Evolutionary conservation across 2,888 invertebrate genomes (phyloP).

Genomic region (Congeria kusceri): DNA sequence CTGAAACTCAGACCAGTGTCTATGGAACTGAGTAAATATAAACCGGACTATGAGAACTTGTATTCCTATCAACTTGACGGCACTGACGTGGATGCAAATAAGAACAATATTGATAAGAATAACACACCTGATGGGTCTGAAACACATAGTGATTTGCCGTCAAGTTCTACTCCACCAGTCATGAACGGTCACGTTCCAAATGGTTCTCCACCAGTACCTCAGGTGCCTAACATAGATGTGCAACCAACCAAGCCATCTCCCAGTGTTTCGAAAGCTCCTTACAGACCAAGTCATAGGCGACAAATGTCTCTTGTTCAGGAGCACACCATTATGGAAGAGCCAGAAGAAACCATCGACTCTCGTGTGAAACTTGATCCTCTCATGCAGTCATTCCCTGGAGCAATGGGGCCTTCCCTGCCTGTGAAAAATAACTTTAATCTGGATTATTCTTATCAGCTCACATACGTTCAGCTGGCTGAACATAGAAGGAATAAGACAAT

Average conservation of each 20-base stretch:
- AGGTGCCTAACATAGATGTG: conserved; percentile 53
- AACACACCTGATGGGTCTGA: conserved; percentile 48
- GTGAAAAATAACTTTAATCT: conserved; percentile 76
- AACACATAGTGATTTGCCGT: not conserved
- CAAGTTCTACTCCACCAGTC: conserved; percentile 30
- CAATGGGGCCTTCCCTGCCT: conserved; percentile 74
- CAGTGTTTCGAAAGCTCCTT: conserved; percentile 41
- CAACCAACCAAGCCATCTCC: conserved; percentile 5
- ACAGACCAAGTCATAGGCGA: conserved; percentile 70
- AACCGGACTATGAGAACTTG: conserved; percentile 74
- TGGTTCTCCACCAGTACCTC: conserved; percentile 6
- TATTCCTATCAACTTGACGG: conserved; percentile 57
- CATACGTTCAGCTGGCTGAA: conserved; percentile 81
- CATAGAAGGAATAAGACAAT: conserved; percentile 74
- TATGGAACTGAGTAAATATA: conserved; percentile 73
- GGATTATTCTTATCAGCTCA: conserved; percentile 77
- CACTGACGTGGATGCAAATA: conserved; percentile 34
- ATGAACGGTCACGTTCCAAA: conserved; percentile 47
- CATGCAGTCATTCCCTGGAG: conserved; percentile 66
- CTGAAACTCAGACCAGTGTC: conserved; percentile 75
- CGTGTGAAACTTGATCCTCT: conserved; percentile 69
- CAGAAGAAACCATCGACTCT: conserved; percentile 69
- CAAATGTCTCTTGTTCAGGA: conserved; percentile 71
- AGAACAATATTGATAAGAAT: conserved; percentile 31
- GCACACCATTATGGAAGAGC: conserved; percentile 76